These are phyloP conservation scores for Anomalospiza imberbis DNA, from an alignment of 2,797 vertebrate genomes.

Conservation along the genomic window DNA sequence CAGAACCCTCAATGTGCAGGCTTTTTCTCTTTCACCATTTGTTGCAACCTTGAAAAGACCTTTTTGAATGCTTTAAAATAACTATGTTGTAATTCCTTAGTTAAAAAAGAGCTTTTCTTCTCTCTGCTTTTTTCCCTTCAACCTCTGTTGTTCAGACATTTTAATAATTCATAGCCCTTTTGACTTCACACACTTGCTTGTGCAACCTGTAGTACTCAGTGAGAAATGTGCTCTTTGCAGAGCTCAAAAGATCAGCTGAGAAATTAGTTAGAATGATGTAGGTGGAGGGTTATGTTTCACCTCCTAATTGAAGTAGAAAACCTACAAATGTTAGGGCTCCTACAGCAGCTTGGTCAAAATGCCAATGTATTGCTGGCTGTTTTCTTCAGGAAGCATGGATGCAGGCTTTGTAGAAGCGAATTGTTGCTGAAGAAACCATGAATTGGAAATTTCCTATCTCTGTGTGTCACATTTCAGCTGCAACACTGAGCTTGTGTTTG, in stretches of 20 bases:
- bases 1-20: not conserved
- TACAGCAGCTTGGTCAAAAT: not conserved
- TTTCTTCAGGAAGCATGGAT: not conserved
- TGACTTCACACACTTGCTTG: conserved; percentile 12
- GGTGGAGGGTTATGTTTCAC: conserved; percentile 7
- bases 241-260: conserved; percentile 42
- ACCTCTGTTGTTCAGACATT: conserved; percentile 19
- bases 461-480: not conserved
- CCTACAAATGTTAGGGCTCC: not conserved
- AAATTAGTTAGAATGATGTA: conserved; percentile 17
- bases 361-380: not conserved
- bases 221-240: conserved; percentile 37
- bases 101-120: conserved; percentile 31
- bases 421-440: not conserved
- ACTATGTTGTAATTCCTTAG: not conserved
- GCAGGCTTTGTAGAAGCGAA: not conserved
- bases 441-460: not conserved
- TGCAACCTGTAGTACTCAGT: conserved; percentile 34
- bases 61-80: conserved; percentile 29
- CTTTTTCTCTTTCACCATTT: not conserved
- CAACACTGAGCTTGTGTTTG: not conserved
- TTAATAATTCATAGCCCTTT: conserved; percentile 58
- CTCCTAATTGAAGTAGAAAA: conserved; percentile 3
- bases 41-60: conserved; percentile 16
- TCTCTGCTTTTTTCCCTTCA: not conserved